Evolutionary conservation across 2,113 vertebrate genomes (phyloP).

Genomic region (Cynoglossus semilaevis): DNA sequence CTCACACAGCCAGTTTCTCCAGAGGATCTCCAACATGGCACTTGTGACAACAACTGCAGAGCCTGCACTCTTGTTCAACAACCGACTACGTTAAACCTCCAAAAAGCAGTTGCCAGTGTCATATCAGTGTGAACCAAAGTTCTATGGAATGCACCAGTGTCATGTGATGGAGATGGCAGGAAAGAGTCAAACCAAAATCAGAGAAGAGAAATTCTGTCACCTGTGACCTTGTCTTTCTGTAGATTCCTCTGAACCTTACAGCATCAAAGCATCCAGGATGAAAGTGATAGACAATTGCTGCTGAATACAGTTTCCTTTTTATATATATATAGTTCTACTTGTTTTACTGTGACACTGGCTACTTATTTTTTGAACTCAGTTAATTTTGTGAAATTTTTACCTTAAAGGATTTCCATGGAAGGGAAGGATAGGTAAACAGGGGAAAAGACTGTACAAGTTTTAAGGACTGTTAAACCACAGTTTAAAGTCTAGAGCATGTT

Average conservation of each 20-base stretch:
- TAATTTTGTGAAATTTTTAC: conserved; percentile 25
- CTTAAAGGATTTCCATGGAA: conserved; percentile 46
- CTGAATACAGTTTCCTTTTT: conserved; percentile 63
- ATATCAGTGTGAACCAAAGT: conserved; percentile 58
- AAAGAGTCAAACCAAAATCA: conserved; percentile 53
- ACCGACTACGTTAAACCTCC: conserved; percentile 28
- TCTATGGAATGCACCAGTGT: conserved; percentile 48
- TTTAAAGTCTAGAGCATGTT: conserved; percentile 80
- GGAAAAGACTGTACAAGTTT: conserved; percentile 67
- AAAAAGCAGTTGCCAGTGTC: conserved; percentile 67
- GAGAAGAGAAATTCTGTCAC: conserved; percentile 45
- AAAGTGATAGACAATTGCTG: conserved; percentile 52
- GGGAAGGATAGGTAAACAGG: conserved; percentile 48
- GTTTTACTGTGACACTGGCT: conserved; percentile 68
- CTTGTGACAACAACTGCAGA: conserved; percentile 14
- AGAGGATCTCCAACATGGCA: conserved; percentile 30
- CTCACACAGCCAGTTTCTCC: conserved; percentile 20
- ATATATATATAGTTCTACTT: conserved; percentile 48
- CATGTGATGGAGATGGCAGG: conserved; percentile 44
- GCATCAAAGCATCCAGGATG: conserved; percentile 51
- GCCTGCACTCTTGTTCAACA: conserved; percentile 10
- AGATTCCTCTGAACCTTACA: conserved; percentile 45
- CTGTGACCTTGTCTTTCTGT: conserved; percentile 36
- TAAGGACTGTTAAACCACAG: too few relatives aligned
- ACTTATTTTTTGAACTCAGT: conserved; percentile 59